phyloP scores from a whole-genome alignment of 2,888 invertebrate species.

The Vanessa cardui region DNA sequence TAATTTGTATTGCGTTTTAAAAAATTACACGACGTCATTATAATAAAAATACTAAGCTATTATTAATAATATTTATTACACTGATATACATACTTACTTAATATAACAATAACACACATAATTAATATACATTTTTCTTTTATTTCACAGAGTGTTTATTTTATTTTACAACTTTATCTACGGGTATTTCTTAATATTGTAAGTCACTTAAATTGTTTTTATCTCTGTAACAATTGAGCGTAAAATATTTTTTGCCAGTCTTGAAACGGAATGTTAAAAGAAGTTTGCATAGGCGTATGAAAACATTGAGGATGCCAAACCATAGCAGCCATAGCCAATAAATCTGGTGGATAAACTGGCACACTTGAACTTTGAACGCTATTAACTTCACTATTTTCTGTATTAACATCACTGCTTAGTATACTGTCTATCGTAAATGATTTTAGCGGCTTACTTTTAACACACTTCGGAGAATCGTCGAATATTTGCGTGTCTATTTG shows the following conservation, averaged over 20 bases:
- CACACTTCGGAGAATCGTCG: slow-evolving; percentile 88
- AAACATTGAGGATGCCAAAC: slow-evolving; percentile 52
- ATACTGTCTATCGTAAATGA: slow-evolving; percentile 95
- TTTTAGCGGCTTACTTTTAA: slow-evolving; percentile 76
- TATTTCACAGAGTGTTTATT: no score
- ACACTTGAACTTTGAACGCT: slow-evolving; percentile 34
- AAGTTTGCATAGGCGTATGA: slow-evolving; percentile 48
- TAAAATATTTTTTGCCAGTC: slow-evolving; percentile 15
- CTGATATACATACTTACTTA: no score
- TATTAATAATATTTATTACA: no score
- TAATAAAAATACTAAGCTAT: no score
- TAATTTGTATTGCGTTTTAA: no score
- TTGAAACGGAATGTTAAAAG: slow-evolving; percentile 50
- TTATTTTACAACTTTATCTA: neutral
- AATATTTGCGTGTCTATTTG: slow-evolving; percentile 84
- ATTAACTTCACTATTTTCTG: slow-evolving; percentile 46
- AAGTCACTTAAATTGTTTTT: neutral
- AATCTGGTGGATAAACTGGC: slow-evolving; percentile 49
- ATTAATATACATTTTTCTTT: no score
- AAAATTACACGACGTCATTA: no score
- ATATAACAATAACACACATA: no score
- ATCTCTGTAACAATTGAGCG: slow-evolving; percentile 2
- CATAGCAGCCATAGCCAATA: slow-evolving; percentile 54
- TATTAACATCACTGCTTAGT: slow-evolving; percentile 86
- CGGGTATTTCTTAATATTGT: neutral